These are phyloP conservation scores for Sycophila sp. DNA, from an alignment of 1,140 invertebrate genomes.

Conservation along the genomic window DNA sequence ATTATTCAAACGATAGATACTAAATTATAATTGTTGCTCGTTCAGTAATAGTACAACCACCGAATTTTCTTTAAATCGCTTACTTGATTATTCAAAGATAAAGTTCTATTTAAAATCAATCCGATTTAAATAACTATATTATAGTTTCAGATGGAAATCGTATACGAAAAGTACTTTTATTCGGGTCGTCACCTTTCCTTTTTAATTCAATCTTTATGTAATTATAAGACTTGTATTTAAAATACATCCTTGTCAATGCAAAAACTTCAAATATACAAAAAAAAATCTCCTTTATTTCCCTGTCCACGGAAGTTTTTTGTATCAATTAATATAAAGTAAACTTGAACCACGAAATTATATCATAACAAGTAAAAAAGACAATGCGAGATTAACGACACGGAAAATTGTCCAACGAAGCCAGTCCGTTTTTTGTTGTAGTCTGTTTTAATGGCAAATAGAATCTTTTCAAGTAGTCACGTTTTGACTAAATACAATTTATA, in stretches of 20 bases:
- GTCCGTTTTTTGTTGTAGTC: slow-evolving; percentile 42
- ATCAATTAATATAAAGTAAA: slow-evolving; percentile 6
- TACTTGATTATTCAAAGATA: neutral
- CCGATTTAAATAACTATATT: neutral
- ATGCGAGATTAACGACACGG: slow-evolving; percentile 1
- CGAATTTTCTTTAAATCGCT: no score
- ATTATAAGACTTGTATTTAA: neutral
- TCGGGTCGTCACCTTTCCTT: no score
- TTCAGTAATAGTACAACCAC: no score
- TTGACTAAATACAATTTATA: slow-evolving; percentile 51
- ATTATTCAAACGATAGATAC: neutral
- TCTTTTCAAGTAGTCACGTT: slow-evolving; percentile 44
- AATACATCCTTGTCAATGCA: neutral
- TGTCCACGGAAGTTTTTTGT: neutral
- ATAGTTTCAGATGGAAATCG: neutral
- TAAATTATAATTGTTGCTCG: no score
- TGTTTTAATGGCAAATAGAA: slow-evolving; percentile 50
- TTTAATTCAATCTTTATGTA: neutral
- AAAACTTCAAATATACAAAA: slow-evolving; percentile 5
- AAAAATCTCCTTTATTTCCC: slow-evolving; percentile 37
- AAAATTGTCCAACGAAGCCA: slow-evolving; percentile 43
- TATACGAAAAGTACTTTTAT: neutral
- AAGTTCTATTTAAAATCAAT: neutral
- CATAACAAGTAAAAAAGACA: slow-evolving; percentile 25
- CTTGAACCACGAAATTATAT: neutral